These are phyloP conservation scores for Rotaria macrura DNA, from an alignment of 2,888 invertebrate species.

Conservation along the genomic window DNA sequence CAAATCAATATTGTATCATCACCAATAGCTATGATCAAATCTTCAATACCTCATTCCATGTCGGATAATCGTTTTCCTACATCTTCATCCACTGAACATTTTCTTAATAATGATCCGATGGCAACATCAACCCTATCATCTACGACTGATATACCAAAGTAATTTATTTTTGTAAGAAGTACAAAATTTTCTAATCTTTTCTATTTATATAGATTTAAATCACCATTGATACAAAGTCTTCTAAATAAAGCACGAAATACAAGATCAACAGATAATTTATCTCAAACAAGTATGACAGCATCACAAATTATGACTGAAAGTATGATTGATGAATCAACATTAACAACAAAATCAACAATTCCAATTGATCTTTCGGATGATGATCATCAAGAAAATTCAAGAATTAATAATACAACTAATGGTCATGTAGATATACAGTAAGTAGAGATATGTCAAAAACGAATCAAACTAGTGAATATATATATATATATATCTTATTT, in stretches of 20 bases:
- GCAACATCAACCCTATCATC: neutral
- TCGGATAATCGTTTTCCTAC: neutral
- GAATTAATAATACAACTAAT: neutral
- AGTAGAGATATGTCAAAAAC: neutral
- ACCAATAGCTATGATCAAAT: neutral
- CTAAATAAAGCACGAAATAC: conserved; percentile 9
- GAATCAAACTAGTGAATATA: neutral
- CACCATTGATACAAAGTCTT: neutral
- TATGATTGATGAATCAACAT: neutral
- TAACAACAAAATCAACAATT: neutral
- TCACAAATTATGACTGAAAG: neutral
- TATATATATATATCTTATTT: neutral
- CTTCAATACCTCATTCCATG: neutral
- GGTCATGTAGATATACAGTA: neutral
- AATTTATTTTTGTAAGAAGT: neutral
- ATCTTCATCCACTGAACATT: neutral
- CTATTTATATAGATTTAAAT: neutral
- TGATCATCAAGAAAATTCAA: neutral
- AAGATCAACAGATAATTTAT: conserved; percentile 3
- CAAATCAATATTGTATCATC: neutral
- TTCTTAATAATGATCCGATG: neutral
- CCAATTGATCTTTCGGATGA: neutral
- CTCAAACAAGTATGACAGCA: neutral
- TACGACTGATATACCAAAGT: conserved; percentile 5
- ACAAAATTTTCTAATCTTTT: neutral